Base-by-base conservation (phyloP, 2,888 invertebrate genomes). In the Brenthis hecate region DNA sequence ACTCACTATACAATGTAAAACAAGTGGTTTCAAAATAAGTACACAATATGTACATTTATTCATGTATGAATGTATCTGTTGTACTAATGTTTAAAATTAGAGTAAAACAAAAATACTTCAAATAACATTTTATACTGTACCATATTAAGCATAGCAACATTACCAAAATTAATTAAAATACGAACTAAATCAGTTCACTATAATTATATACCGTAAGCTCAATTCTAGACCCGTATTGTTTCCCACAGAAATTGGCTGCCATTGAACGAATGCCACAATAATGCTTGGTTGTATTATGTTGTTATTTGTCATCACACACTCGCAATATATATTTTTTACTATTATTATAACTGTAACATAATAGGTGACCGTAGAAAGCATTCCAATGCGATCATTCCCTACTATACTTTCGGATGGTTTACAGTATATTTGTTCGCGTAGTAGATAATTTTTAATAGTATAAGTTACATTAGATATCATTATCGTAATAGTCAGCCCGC, bases 181-280 rank as follows among this genome's bases (percentile, higher is more conserved):
- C 63, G 48, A 23, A 62, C 58, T 57, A 62, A 72, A 56, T 66
- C 58, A 64, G 68, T 23, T 19, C 60, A 28, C 79, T 66, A 83
- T 78, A 81, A 88, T 88, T 88, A 85, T 79, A 78, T 85, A 89
- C 88, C 87, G 88, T 88, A 86, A 84, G 82, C 81, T 85, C 84
- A 82, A 87, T 88, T 85, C 82, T 78, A 78, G 81, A 79, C 84
- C 82, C 82, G 83, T 87, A 88, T 86, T 89, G 88, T 82, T 88
- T 88, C 87, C 82, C 84, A 86, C 85, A 87, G 80, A 87, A 86
- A 88, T 85, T 86, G 84, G 83, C 81, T 76, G 80, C 81, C 78
- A 86, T 88, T 88, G 86, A 84, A 84, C 78, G 80, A 84, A 88
- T 79, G 80, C 82, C 83, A 76, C 76, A 82, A 79, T 85, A 85